Evolutionary conservation across 2,888 invertebrate genomes (phyloP), one percentile per base, ranked within the genome.

Genomic region (Epirrita christyi): DNA sequence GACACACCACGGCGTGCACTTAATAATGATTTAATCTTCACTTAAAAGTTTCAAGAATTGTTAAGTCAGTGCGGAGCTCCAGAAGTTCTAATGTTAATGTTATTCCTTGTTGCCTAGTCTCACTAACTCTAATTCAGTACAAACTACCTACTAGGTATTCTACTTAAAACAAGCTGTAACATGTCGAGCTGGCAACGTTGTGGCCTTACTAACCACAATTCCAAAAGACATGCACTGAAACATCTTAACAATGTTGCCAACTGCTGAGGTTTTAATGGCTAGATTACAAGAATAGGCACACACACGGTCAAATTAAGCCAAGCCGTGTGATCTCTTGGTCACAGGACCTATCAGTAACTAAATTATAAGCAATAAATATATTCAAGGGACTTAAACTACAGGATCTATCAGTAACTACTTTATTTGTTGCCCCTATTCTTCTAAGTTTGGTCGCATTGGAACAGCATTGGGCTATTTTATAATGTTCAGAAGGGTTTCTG

Each of bases 131-230:
- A 44, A 37, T 38, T 38, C 52, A 40, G 45, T n/a, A 29, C 21
- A 21, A 21, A 3, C 21, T 21, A 21, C 2, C 2, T 21, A 3
- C 21, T 21, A 21, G 21, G 21, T 21, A 4, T 21, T 21, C 21
- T 21, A n/a, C n/a, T n/a, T n/a, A 21, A 21, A 34, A 41, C 38
- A 15, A 38, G 41, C 28, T 51, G 42, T 38, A 28, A 46, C 50
- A 28, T 48, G 52, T 48, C 43, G 44, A 53, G 58, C 28, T 47
- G 41, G 53, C 41, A 37, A 47, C 36, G 37, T 55, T 55, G 50
- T 49, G 49, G 14, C 14, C 55, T 48, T 10, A 42, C 49, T 41
- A 36, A 41, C 58, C 58, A 49, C 49, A 58, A 49, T 58, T 58
- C 54, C 44, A 34, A 29, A 44, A 40, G 41, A 49, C 44, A 29